Conservation (phyloP, 2,113 vertebrate species). For the Daphoenositta chrysoptera region DNA sequence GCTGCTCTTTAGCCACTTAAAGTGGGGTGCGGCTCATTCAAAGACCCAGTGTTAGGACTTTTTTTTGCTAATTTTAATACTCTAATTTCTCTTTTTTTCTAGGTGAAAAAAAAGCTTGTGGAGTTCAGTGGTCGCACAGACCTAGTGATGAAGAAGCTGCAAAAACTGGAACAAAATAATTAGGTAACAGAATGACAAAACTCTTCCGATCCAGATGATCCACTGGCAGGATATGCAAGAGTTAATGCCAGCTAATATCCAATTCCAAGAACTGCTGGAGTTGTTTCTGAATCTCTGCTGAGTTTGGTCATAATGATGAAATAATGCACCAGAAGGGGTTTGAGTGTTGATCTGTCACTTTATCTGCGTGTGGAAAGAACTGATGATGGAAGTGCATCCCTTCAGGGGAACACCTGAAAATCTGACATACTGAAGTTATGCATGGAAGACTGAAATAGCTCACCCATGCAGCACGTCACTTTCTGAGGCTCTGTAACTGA, state of each 20-base stretch:
- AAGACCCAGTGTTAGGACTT: not conserved
- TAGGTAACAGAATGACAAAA: not conserved
- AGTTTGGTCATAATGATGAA: not conserved
- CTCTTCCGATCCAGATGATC: not conserved
- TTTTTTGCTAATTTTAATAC: not conserved
- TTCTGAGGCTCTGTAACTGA: not conserved
- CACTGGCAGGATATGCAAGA: not conserved
- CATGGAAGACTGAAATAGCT: not conserved
- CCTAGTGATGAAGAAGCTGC: slow-evolving; percentile 1
- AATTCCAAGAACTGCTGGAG: not conserved
- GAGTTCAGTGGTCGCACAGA: not conserved
- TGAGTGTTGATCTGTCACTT: not conserved
- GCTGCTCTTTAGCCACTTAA: not conserved
- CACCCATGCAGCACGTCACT: fast-evolving
- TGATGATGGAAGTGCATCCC: not conserved
- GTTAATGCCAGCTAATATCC: not conserved
- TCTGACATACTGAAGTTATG: not conserved
- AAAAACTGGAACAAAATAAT: not conserved
- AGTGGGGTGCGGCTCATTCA: not conserved
- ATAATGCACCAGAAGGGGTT: not conserved
- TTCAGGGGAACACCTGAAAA: not conserved
- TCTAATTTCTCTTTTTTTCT: not conserved
- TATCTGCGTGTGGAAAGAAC: not conserved
- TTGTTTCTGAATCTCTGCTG: not conserved
- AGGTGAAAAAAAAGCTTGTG: slow-evolving; percentile 72